Evolutionary conservation across 1,140 invertebrate genomes (phyloP).

Genomic region (Drosophila suzukii): DNA sequence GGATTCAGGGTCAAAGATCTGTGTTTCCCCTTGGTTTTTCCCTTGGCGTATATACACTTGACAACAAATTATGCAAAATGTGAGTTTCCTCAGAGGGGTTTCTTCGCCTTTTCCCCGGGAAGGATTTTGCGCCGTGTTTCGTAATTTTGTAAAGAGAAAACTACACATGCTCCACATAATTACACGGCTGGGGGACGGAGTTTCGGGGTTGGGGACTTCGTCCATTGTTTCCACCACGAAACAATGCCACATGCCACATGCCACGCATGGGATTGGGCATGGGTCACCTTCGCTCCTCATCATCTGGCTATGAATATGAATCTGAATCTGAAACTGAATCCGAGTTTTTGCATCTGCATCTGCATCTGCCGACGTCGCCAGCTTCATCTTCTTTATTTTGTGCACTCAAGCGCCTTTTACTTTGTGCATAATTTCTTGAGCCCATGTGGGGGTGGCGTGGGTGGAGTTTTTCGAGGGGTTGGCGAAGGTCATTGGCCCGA

Average conservation of each 20-base stretch:
- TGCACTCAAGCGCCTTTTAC: constrained; percentile 73
- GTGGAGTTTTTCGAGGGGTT: constrained; percentile 8
- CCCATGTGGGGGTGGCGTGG: constrained; percentile 22
- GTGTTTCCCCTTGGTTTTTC: not conserved
- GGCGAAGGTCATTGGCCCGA: constrained; percentile 37
- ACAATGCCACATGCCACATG: constrained; percentile 46
- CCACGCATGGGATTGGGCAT: constrained; percentile 55
- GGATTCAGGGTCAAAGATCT: constrained; percentile 21
- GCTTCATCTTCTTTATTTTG: constrained; percentile 67
- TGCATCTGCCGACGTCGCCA: constrained; percentile 15
- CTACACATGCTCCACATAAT: constrained; percentile 52
- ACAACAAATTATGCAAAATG: constrained; percentile 7
- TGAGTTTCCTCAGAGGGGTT: not conserved
- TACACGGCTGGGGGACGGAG: constrained; percentile 34
- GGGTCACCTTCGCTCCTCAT: constrained; percentile 59
- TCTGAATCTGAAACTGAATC: constrained; percentile 19
- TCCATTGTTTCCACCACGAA: constrained; percentile 55
- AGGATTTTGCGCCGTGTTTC: constrained; percentile 31
- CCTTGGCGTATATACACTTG: constrained; percentile 3
- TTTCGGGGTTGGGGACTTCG: constrained; percentile 10
- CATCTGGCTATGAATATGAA: constrained; percentile 15
- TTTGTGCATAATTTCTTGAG: constrained; percentile 77
- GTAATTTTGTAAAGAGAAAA: constrained; percentile 70
- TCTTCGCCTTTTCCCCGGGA: not conserved
- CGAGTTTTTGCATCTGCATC: constrained; percentile 24